Conservation (phyloP, 2,113 vertebrate species). For the Rhinichthys klamathensis region DNA sequence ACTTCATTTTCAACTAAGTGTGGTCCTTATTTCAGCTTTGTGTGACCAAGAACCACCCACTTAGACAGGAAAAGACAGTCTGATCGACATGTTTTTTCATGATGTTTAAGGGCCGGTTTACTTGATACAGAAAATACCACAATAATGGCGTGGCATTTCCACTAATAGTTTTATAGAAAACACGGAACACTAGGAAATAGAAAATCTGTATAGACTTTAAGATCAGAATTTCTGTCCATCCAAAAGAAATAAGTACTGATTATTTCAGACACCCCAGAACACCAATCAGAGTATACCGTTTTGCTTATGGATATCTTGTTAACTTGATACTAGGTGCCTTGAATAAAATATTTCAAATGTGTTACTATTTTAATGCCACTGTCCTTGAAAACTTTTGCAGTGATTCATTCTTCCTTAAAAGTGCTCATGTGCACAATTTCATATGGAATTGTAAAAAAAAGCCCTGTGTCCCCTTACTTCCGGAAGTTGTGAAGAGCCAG, state of each 20-base stretch:
- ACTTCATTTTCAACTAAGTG: neutral
- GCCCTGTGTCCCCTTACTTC: no score
- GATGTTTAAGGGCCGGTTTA: neutral
- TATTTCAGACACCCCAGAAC: neutral
- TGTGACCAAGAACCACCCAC: neutral
- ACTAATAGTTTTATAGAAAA: neutral
- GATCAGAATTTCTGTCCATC: neutral
- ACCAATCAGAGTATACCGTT: neutral
- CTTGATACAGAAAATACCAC: neutral
- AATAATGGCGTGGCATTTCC: neutral
- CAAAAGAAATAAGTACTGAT: neutral
- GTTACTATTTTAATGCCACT: neutral
- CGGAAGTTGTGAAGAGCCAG: neutral
- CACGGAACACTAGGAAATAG: neutral
- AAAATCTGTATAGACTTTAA: neutral
- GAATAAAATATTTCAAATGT: neutral
- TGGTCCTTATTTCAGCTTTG: neutral
- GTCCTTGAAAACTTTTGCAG: no score
- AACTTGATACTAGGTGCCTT: no score
- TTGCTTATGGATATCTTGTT: no score
- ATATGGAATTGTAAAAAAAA: no score
- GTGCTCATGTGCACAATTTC: no score
- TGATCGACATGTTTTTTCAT: neutral
- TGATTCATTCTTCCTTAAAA: no score
- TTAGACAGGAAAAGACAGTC: neutral